Conservation (phyloP, 2,113 vertebrate genomes). For the Pluvianellus socialis region DNA sequence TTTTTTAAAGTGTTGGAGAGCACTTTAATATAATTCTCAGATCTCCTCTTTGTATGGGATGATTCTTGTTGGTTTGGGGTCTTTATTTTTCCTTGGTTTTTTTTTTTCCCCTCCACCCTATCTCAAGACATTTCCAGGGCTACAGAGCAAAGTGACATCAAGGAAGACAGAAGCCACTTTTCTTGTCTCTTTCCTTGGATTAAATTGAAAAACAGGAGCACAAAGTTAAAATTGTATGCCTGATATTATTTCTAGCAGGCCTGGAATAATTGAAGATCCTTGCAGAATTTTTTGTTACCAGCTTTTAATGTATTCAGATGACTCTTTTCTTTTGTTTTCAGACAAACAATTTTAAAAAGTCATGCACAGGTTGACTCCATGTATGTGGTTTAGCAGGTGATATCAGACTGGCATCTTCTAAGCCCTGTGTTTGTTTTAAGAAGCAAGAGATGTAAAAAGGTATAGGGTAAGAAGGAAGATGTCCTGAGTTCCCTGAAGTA, state of each 20-base stretch:
- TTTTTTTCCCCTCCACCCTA: background rate
- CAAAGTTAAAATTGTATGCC: background rate
- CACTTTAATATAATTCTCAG: background rate
- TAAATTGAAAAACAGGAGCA: background rate
- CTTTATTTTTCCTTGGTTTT: rapidly evolving
- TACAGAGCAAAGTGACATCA: rapidly evolving
- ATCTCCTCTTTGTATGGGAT: background rate
- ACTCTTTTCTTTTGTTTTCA: background rate
- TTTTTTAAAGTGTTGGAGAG: background rate
- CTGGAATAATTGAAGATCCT: background rate
- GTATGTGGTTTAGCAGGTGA: background rate
- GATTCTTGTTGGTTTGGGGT: background rate
- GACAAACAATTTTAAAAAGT: background rate
- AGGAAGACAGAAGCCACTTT: background rate
- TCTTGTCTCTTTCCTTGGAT: background rate
- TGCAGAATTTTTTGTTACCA: background rate
- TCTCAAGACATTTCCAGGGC: background rate
- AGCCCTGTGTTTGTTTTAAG: background rate
- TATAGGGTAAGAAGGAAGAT: background rate
- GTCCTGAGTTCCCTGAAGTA: background rate
- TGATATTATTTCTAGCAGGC: background rate
- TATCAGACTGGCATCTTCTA: background rate
- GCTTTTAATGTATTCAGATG: background rate
- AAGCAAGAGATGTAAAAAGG: background rate
- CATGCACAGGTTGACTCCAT: background rate